phyloP scores from a whole-genome alignment of 2,888 invertebrate species.

The Mamestra brassicae region DNA sequence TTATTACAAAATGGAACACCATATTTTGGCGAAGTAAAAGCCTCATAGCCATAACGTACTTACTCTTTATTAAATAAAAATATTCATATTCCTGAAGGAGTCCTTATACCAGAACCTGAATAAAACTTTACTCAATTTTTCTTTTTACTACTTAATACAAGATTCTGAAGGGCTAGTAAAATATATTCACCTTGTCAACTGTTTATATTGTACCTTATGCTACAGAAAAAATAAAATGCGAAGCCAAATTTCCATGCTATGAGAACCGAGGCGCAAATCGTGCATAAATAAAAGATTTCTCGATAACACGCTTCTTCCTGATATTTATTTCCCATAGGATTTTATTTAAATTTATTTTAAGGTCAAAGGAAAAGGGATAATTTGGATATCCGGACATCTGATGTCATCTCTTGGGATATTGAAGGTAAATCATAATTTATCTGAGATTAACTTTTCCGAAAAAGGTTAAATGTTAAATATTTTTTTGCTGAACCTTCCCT shows the following conservation, averaged over 20 bases:
- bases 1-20: background rate
- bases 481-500: background rate
- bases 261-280: slow-evolving; percentile 5
- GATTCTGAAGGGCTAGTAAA: background rate
- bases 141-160: slow-evolving; percentile 4
- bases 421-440: slow-evolving; percentile 31
- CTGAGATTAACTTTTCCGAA: slow-evolving; percentile 21
- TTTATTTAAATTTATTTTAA: slow-evolving; percentile 35
- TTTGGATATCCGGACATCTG: slow-evolving; percentile 15
- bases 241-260: slow-evolving; percentile 30
- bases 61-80: slow-evolving; percentile 3
- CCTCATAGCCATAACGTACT: background rate
- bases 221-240: background rate
- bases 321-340: slow-evolving; percentile 48
- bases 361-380: slow-evolving; percentile 18
- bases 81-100: background rate
- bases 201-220: background rate
- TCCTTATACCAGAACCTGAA: background rate
- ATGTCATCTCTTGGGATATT: slow-evolving; percentile 29
- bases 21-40: background rate
- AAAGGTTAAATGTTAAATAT: slow-evolving; percentile 8
- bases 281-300: slow-evolving; percentile 30
- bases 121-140: background rate
- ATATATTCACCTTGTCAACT: slow-evolving; percentile 11
- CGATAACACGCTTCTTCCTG: slow-evolving; percentile 3